Base-by-base conservation (phyloP, 2,888 invertebrate species). In the Beris morrisii region DNA sequence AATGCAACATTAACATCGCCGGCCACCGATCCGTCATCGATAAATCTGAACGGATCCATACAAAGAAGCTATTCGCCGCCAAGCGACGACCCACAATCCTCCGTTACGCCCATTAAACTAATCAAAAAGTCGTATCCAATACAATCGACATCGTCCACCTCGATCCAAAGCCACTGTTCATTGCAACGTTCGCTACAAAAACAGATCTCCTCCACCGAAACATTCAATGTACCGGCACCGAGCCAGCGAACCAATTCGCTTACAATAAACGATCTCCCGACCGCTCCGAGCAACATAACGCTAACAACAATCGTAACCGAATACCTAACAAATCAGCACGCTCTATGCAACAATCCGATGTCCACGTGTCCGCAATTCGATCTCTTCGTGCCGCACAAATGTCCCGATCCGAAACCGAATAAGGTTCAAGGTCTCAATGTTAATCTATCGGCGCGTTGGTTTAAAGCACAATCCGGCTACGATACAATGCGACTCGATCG, bases 311-410 rank as follows among this genome's bases (percentile, higher is more conserved):
- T 99, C 75, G 93, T 98, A 70, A 96, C 94, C 0, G 97, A 97
- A 80, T 98, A 97, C 82, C 85, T 98, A 63, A 91, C 95, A 73
- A 95, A 96, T 82, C 98, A 99, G 80, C 99, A 99, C 82, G 91
- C 97, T n/a, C 83, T 95, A 6, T 99, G 99, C 83, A 93, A 93
- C 82, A 95, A 97, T 81, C 99, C 99, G 0, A 95, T 99, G 83
- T 92, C 93, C 43, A 97, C 96, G 0, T 98, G 97, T 81, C 97
- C 98, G 0, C 94, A 95, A 77, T 98, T 98, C 77, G 95, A 95
- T 78, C 83, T 98, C 45, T 93, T 95, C 76, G 93, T 93, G 71
- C 97, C 97, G 0, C 98, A 99, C 83, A 92, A 94, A 75, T 99
- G 98, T 80, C 98, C 98, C 0, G 94, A 94, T 81, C 91, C 92